Conservation (phyloP, 2,113 vertebrate species). For the Anoura caudifer region DNA sequence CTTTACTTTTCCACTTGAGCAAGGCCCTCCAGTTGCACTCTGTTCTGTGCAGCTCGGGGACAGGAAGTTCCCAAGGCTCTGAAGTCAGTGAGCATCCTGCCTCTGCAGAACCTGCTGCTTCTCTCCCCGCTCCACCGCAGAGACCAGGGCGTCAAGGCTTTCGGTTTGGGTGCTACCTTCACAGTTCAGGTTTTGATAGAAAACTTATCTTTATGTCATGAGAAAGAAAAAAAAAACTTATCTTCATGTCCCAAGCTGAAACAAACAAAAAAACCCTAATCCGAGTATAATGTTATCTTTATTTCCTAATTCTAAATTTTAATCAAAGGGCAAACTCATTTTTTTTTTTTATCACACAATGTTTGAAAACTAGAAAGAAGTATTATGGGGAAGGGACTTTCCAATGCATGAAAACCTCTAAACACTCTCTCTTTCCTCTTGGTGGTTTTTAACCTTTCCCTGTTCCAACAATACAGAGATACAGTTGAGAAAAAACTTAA, state of each 20-base stretch:
- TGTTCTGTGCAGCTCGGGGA: constrained; percentile 2
- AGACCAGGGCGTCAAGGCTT: constrained; percentile 36
- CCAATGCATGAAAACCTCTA: not conserved
- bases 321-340: not conserved
- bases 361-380: not conserved
- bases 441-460: not conserved
- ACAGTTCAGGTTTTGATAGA: not conserved
- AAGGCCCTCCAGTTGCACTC: not conserved
- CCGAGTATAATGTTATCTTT: not conserved
- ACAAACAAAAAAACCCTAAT: not conserved
- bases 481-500: not conserved
- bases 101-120: not conserved
- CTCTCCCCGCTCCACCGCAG: not conserved
- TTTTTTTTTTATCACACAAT: not conserved
- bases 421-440: not conserved
- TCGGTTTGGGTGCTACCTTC: not conserved
- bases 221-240: not conserved
- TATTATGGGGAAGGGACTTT: not conserved
- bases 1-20: constrained; percentile 36
- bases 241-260: not conserved
- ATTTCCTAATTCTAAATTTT: not conserved
- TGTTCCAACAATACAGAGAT: not conserved
- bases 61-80: not conserved
- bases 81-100: not conserved
- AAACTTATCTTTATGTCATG: not conserved